Conservation (phyloP, 2,888 invertebrate species). For the Sipha maydis region DNA sequence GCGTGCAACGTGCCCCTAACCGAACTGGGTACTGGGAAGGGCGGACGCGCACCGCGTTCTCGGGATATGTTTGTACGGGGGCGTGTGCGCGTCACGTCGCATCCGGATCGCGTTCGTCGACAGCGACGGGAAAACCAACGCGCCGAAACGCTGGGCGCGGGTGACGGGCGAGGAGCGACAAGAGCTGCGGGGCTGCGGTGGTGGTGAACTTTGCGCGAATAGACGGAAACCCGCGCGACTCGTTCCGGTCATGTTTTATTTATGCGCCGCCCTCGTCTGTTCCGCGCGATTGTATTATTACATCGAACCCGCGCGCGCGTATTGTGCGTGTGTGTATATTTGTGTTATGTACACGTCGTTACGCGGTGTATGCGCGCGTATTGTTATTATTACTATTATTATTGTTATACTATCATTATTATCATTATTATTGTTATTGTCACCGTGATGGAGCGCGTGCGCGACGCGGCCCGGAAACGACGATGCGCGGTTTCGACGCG, state of each 20-base stretch:
- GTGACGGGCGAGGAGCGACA: background rate
- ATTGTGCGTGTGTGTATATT: too few relatives aligned
- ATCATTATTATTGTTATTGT: background rate
- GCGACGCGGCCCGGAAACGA: slow-evolving; percentile 4
- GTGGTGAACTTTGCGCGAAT: slow-evolving; percentile 56
- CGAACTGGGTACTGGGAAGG: too few relatives aligned
- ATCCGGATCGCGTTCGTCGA: slow-evolving; percentile 29
- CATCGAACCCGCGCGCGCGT: background rate
- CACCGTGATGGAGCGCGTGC: background rate
- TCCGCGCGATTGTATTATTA: slow-evolving; percentile 48
- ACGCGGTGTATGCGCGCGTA: background rate
- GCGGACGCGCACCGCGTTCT: background rate
- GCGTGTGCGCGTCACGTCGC: slow-evolving; percentile 6
- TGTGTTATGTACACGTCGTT: background rate
- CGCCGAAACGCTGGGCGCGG: background rate
- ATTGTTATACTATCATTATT: slow-evolving; percentile 4
- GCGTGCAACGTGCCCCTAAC: too few relatives aligned
- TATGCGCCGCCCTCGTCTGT: slow-evolving; percentile 49
- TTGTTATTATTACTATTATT: background rate
- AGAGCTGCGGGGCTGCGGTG: background rate
- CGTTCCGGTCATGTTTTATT: slow-evolving; percentile 61
- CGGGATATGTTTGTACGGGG: background rate
- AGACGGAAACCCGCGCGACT: slow-evolving; percentile 54
- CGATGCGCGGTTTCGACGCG: slow-evolving; percentile 15
- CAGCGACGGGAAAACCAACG: background rate